These are phyloP conservation scores for Drosophila suboccidentalis DNA, from an alignment of 2,888 invertebrate genomes.

Conservation along the genomic window DNA sequence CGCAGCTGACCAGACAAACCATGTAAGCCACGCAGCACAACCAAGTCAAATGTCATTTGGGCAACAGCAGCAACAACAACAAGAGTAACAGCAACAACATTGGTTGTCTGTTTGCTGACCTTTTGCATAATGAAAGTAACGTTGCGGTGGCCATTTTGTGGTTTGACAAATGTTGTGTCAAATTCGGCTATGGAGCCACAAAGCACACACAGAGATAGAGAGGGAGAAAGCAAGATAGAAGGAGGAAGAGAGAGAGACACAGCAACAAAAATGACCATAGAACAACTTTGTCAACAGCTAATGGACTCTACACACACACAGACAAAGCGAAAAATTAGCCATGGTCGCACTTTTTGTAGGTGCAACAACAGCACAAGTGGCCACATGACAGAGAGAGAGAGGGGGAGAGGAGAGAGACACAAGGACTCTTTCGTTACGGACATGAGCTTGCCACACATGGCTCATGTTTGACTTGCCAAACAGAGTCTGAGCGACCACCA, in stretches of 20 bases:
- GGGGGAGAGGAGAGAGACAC: background rate
- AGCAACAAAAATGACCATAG: conserved; percentile 43
- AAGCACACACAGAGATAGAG: conserved; percentile 46
- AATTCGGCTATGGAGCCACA: conserved; percentile 76
- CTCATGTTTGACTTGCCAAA: conserved; percentile 71
- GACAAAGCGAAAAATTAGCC: conserved; percentile 69
- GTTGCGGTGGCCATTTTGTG: conserved; percentile 79
- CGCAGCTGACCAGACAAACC: conserved; percentile 48
- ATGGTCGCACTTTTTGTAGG: conserved; percentile 66
- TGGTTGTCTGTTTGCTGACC: conserved; percentile 63
- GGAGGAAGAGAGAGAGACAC: conserved; percentile 1
- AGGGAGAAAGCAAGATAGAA: background rate
- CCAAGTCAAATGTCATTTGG: conserved; percentile 69
- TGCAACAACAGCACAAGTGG: conserved; percentile 63
- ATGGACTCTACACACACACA: conserved; percentile 64
- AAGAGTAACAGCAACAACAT: conserved; percentile 18
- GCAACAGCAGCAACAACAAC: conserved; percentile 14
- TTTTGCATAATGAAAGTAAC: conserved; percentile 81
- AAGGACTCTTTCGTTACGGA: conserved; percentile 46
- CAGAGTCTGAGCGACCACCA: conserved; percentile 50
- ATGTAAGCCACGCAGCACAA: conserved; percentile 41
- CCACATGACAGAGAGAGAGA: conserved; percentile 50
- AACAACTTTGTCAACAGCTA: conserved; percentile 81
- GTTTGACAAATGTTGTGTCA: conserved; percentile 82
- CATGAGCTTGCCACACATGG: conserved; percentile 59